Conservation (phyloP, 2,888 invertebrate species). For the Thecocarcelia acutangulata region DNA sequence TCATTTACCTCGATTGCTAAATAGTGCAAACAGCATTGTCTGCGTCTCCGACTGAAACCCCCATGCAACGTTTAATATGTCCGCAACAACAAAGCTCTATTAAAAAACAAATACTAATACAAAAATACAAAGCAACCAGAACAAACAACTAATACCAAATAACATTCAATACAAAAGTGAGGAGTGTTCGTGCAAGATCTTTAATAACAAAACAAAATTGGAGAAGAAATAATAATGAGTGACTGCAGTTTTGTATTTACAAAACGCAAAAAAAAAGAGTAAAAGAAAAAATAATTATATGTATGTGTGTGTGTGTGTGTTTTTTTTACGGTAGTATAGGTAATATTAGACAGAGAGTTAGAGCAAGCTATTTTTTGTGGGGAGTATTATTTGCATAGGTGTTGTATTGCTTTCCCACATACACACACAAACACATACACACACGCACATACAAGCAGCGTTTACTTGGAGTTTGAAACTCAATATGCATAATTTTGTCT, state of each 20-base stretch:
- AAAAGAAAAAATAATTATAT: constrained; percentile 7
- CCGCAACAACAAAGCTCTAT: constrained; percentile 32
- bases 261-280: constrained; percentile 9
- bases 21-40: constrained; percentile 48
- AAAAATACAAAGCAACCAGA: not conserved
- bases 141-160: constrained; percentile 30
- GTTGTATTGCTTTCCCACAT: not conserved
- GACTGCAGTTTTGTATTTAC: constrained; percentile 16
- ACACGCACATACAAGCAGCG: not conserved
- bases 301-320: constrained; percentile 7
- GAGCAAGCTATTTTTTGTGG: constrained; percentile 30
- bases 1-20: constrained; percentile 78
- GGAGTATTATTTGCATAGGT: constrained; percentile 20
- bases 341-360: constrained; percentile 55
- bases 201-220: constrained; percentile 9
- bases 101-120: constrained; percentile 19
- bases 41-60: not conserved
- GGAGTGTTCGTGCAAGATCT: constrained; percentile 47
- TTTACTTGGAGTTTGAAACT: no score
- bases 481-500: no score
- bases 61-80: not conserved
- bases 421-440: not conserved
- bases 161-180: constrained; percentile 10
- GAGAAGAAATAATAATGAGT: constrained; percentile 3
- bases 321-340: not conserved